Evolutionary conservation across 1,140 invertebrate species (phyloP).

Genomic region (Chlorops oryzae): DNA sequence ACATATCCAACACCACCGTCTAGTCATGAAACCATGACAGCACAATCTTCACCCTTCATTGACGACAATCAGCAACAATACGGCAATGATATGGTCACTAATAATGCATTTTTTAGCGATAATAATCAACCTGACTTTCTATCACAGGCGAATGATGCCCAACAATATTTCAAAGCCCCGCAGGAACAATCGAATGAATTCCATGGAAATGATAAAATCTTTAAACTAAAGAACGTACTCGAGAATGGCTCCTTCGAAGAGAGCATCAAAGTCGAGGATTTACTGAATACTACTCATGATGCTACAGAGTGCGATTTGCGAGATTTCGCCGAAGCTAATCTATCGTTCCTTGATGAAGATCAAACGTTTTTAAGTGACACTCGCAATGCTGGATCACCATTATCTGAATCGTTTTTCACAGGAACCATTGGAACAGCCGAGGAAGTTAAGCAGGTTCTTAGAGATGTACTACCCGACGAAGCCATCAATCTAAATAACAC

Average conservation of each 20-base stretch:
- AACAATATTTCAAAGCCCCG: no score
- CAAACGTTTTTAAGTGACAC: conserved; percentile 54
- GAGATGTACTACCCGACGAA: conserved; percentile 72
- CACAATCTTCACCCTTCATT: conserved; percentile 45
- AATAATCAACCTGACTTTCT: no score
- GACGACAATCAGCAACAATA: conserved; percentile 43
- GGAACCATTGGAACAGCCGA: conserved; percentile 78
- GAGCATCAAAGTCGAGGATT: conserved; percentile 40
- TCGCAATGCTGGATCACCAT: conserved; percentile 60
- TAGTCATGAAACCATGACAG: conserved; percentile 65
- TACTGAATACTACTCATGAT: conserved; percentile 33
- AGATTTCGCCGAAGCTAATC: conserved; percentile 43
- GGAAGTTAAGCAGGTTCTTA: conserved; percentile 73
- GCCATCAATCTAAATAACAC: conserved; percentile 46
- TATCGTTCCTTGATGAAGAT: conserved; percentile 41
- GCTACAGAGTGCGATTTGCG: conserved; percentile 35
- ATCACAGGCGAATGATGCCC: no score
- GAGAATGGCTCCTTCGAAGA: conserved; percentile 41
- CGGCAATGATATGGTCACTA: no score
- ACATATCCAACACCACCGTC: conserved; percentile 78
- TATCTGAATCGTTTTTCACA: conserved; percentile 77
- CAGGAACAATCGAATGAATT: no score
- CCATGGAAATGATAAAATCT: conserved; percentile 48
- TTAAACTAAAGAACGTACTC: conserved; percentile 49
- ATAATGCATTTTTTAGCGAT: no score